Evolutionary conservation across 2,797 vertebrate species (phyloP).

Genomic region (Pteropus rufus): DNA sequence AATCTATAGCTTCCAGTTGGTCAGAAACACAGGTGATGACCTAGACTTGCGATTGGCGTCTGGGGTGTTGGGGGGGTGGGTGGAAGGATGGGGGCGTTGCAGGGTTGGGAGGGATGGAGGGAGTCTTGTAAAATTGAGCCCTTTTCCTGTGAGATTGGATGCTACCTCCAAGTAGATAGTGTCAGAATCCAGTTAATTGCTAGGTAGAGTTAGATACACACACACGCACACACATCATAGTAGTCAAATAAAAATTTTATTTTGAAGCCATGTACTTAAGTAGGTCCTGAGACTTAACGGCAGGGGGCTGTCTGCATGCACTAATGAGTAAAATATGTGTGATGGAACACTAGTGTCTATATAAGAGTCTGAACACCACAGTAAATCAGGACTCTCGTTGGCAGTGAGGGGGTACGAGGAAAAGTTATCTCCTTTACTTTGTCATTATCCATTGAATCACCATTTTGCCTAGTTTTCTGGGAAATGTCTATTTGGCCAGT

Average conservation of each 20-base stretch:
- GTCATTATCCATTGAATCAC: background rate
- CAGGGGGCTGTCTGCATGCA: background rate
- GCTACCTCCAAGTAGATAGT: background rate
- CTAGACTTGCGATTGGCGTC: background rate
- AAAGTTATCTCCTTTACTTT: background rate
- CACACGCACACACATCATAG: background rate
- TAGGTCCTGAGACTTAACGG: background rate
- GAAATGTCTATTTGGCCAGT: background rate
- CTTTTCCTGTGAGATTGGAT: background rate
- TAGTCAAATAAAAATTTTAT: background rate
- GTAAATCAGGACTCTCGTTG: background rate
- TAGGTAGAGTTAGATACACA: background rate
- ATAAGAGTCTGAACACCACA: background rate
- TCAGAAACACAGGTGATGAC: background rate
- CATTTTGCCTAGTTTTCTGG: background rate
- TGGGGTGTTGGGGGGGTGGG: no score
- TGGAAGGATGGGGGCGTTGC: background rate
- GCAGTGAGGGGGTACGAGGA: background rate
- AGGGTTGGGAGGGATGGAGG: background rate
- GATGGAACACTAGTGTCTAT: background rate
- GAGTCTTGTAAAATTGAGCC: background rate
- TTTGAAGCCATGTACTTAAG: background rate
- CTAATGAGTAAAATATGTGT: background rate
- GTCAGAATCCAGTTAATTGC: background rate
- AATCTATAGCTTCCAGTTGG: background rate